phyloP scores from a whole-genome alignment of 2,888 invertebrate species.

The Zhuqinia jingwanae region DNA sequence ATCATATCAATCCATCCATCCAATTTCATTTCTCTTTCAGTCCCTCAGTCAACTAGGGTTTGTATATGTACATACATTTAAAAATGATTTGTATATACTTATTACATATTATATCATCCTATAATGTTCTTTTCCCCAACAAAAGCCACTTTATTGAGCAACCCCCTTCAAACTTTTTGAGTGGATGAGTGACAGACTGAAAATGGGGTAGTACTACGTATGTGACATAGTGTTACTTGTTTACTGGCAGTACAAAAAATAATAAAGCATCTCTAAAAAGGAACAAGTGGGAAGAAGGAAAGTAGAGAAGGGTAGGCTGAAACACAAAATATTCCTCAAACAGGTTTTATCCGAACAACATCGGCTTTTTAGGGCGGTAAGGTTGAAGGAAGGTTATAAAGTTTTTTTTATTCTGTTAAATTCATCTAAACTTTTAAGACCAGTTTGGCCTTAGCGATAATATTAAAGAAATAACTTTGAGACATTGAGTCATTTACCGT shows the following conservation, averaged over 20 bases:
- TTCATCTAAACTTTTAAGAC: slow-evolving; percentile 54
- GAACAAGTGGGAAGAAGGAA: background rate
- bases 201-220: slow-evolving; percentile 4
- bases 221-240: slow-evolving; percentile 2
- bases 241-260: background rate
- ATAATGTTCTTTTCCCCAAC: background rate
- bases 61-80: background rate
- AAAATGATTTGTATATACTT: background rate
- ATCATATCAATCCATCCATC: slow-evolving; percentile 66
- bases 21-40: slow-evolving; percentile 42
- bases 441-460: slow-evolving; percentile 47
- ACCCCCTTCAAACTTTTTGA: slow-evolving; percentile 51
- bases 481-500: slow-evolving; percentile 64
- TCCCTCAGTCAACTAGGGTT: background rate
- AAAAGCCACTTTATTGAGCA: slow-evolving; percentile 18
- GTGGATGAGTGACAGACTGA: slow-evolving; percentile 50
- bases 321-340: too few relatives aligned
- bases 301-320: slow-evolving; percentile 24
- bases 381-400: too few relatives aligned
- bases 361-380: too few relatives aligned
- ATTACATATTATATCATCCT: background rate
- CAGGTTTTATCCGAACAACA: too few relatives aligned
- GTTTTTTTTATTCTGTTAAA: too few relatives aligned
- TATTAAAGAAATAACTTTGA: slow-evolving; percentile 58
- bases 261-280: background rate